phyloP scores from a whole-genome alignment of 23 tunicate genomes.

The Ciona savignyi region DNA sequence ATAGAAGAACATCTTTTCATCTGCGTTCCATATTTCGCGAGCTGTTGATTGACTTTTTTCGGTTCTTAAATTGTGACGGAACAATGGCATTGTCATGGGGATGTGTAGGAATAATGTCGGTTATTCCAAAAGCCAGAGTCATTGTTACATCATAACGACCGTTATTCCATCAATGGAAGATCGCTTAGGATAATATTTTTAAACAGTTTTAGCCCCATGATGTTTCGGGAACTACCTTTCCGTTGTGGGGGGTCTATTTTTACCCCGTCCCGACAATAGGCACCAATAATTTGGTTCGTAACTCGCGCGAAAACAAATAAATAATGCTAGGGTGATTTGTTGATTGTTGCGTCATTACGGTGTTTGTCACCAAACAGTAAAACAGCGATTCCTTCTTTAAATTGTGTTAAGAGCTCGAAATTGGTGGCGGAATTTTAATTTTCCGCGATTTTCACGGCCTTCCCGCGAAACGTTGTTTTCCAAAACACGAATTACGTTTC shows the following conservation, averaged over 20 bases:
- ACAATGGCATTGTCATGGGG: not conserved
- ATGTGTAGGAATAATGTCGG: too few species aligned
- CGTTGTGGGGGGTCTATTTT: not conserved
- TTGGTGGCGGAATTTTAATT: not conserved
- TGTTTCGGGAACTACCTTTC: not conserved
- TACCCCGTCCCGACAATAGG: not conserved
- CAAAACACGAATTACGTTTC: not conserved
- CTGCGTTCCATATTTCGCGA: not conserved
- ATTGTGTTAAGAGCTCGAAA: not conserved
- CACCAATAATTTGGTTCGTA: not conserved
- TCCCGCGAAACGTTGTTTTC: not conserved
- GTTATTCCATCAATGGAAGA: too few species aligned
- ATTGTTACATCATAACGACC: constrained; percentile 1
- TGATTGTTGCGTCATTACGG: not conserved
- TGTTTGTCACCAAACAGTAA: not conserved
- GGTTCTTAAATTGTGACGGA: not conserved
- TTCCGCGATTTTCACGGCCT: not conserved
- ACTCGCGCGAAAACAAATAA: not conserved
- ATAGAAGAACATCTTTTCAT: not conserved
- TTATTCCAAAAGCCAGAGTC: too few species aligned
- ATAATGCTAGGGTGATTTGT: not conserved
- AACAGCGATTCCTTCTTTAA: not conserved
- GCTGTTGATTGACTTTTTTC: not conserved
- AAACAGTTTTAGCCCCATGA: not conserved
- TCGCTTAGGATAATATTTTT: not conserved